These are phyloP conservation scores for Aurelia sp. DNA, from an alignment of 30 jellyfish, hydroid and myxozoan species.

Conservation along the genomic window DNA sequence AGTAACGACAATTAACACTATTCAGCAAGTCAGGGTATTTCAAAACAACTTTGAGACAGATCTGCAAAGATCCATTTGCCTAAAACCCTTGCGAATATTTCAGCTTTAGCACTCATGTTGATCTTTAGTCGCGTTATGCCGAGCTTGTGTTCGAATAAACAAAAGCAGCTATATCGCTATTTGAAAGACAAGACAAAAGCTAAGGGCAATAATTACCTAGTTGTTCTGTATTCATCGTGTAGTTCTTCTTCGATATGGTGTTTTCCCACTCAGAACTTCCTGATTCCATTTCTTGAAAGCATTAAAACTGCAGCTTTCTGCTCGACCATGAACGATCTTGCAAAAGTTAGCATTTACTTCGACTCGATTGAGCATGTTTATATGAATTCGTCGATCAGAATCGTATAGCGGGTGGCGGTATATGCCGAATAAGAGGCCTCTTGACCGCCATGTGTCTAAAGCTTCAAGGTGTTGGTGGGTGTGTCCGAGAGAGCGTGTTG, in stretches of 20 bases:
- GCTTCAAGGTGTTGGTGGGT: constrained; percentile 18
- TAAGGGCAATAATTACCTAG: constrained; percentile 3
- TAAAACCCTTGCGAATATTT: neutral
- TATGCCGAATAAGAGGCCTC: constrained; percentile 82
- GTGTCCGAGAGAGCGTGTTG: too few relatives aligned
- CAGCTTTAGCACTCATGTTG: neutral
- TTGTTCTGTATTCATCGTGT: constrained; percentile 14
- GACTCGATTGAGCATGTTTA: constrained; percentile 52
- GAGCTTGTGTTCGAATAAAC: constrained; percentile 31
- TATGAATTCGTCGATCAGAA: constrained; percentile 62
- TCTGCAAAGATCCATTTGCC: too few relatives aligned
- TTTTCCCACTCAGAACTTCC: neutral
- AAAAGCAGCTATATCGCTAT: constrained; percentile 46
- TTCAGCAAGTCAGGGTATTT: too few relatives aligned
- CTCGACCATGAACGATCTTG: constrained; percentile 50
- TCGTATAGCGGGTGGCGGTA: constrained; percentile 82
- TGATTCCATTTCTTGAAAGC: neutral
- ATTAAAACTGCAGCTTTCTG: neutral
- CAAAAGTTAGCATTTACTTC: constrained; percentile 30
- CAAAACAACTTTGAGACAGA: too few relatives aligned
- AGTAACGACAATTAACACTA: too few relatives aligned
- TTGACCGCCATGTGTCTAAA: constrained; percentile 71
- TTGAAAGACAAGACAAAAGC: too few relatives aligned
- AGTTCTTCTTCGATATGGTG: neutral
- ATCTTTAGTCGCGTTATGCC: constrained; percentile 53